These are phyloP conservation scores for Cheilosia scutellata DNA, from an alignment of 2,888 invertebrate species.

Conservation along the genomic window DNA sequence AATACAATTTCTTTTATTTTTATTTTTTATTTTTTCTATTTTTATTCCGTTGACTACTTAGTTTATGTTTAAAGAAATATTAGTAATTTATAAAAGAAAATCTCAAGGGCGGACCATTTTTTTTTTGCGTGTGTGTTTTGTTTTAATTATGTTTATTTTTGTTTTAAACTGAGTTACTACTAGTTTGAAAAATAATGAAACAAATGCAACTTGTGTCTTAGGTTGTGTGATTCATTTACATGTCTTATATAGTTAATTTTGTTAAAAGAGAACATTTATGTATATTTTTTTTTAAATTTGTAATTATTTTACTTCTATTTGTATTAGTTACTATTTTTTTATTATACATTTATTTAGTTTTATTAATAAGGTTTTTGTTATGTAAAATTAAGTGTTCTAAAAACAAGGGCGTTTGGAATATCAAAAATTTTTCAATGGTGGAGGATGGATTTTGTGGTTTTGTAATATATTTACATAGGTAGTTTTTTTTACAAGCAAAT, in stretches of 20 bases:
- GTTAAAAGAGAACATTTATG: not conserved
- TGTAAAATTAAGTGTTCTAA: not conserved
- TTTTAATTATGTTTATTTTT: slow-evolving; percentile 27
- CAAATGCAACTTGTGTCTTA: slow-evolving; percentile 13
- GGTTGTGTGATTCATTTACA: not conserved
- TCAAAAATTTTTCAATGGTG: slow-evolving; percentile 23
- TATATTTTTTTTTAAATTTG: not conserved
- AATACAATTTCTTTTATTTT: not conserved
- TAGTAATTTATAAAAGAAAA: not conserved
- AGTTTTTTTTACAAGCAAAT: not conserved
- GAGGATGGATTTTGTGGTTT: slow-evolving; percentile 23
- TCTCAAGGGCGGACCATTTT: slow-evolving; percentile 61
- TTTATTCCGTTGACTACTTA: not conserved
- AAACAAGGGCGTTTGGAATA: slow-evolving; percentile 3
- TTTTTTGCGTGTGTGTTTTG: slow-evolving; percentile 45
- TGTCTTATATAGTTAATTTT: not conserved
- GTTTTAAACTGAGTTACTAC: not conserved
- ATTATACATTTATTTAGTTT: not conserved
- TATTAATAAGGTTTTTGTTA: not conserved
- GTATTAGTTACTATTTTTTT: too few relatives aligned
- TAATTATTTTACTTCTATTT: not conserved
- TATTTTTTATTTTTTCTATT: not conserved
- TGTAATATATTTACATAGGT: not conserved
- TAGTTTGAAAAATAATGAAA: slow-evolving; percentile 1
- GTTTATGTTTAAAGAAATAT: not conserved